Base-by-base conservation (phyloP, 2,113 vertebrate genomes). In the Bubo blakistoni region DNA sequence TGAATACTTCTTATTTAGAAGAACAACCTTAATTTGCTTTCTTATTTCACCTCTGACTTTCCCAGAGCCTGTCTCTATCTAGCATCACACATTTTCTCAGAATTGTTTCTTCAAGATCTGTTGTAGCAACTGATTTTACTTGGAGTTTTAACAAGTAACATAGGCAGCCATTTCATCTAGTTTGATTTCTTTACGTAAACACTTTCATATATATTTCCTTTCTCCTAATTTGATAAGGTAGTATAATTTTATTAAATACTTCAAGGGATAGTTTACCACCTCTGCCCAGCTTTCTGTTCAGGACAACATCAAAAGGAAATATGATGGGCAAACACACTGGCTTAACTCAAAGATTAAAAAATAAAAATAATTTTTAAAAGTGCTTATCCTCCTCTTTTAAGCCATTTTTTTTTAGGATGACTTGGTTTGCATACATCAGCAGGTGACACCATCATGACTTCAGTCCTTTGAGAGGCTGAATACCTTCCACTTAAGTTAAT, bases 1-100 rank as follows among this genome's bases (percentile, higher is more conserved):
- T 62, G 14, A 81, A 57, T n/a, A 36, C 17, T 59, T 77, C 57
- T 86, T 20, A 74, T 87, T 89, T 59, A 55, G 52, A 81, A 81
- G 51, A 40, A 84, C 90, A 84, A 21, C 0, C 21, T 84, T 87
- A 46, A 92, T 91, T 91, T 84, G 7, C 7, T 84, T 87, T 91
- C 44, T 52, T 81, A 72, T 92, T 89, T 91, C 29, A 81, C n/a
- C 24, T 67, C 51, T 86, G 59, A 62, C 65, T 67, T 81, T 89
- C 26, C 22, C 16, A n/a, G 8, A 9, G 15, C 16, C 11, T 2
- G 1, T 59, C 11, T 81, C 40, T 77, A 11, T 59, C 16, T 26
- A 29, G 5, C 6, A 67, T 66, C 52, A 49, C 11, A 36, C 0
- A 4, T 42, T 55, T 76, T 91, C 34, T 59, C 63, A 36, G 7